Conservation (phyloP, 1,140 invertebrate genomes). For the Rhagoletis zephyria region DNA sequence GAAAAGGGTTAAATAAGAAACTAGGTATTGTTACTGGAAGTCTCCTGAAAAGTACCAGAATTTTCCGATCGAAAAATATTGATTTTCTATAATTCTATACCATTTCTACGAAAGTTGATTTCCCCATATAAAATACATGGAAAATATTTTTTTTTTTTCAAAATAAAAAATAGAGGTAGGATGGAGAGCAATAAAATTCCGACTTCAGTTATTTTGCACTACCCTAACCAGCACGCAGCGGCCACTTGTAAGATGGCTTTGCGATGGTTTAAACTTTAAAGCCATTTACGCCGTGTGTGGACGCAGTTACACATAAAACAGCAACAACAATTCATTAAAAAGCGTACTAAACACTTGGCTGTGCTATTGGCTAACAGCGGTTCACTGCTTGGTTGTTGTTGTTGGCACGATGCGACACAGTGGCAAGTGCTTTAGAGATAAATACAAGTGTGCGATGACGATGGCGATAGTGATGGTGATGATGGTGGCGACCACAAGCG, state of each 20-base stretch:
- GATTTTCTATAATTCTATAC: no score
- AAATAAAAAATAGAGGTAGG: no score
- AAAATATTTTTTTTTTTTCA: no score
- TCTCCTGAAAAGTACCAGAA: no score
- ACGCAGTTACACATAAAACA: not conserved
- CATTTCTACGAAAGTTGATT: no score
- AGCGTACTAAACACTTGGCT: not conserved
- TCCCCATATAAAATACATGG: no score
- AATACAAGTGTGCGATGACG: not conserved
- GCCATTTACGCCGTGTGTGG: not conserved
- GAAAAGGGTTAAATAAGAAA: constrained; percentile 5
- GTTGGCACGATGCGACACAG: not conserved
- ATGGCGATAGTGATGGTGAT: not conserved
- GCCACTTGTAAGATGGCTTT: not conserved
- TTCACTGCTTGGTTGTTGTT: not conserved
- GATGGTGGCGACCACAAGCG: constrained; percentile 25
- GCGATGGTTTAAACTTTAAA: not conserved
- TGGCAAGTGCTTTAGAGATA: constrained; percentile 51
- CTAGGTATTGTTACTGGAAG: not conserved
- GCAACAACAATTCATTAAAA: not conserved
- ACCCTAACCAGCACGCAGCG: not conserved
- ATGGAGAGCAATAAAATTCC: no score
- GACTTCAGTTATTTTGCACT: no score
- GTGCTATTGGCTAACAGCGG: not conserved
- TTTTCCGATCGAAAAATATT: no score